Evolutionary conservation across 2,797 vertebrate genomes (phyloP), one percentile per base, ranked within the genome.

Genomic region (Mallotus villosus): DNA sequence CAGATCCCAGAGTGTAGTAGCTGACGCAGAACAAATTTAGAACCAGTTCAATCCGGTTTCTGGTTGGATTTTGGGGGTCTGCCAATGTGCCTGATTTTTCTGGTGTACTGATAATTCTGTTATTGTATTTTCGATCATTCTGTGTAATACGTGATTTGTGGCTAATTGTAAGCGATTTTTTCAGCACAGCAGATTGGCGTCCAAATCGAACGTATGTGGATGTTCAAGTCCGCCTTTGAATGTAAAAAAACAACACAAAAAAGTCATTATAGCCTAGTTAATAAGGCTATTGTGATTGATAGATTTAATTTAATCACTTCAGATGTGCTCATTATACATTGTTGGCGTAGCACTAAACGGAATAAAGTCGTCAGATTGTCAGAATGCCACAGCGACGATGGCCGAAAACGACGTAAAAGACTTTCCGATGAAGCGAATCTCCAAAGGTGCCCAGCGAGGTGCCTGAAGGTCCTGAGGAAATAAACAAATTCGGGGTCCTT

Each of bases 381-480:
- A 32, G 19, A 3, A 21, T 72, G 68, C 62, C 74, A 74, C 77
- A 76, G 70, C 55, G 64, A 76, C 27, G 24, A 79, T 76, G 89
- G 85, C 84, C n/a, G 78, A 21, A 53, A 16, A n/a, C 17, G 49
- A 51, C 49, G 49, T 51, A 14, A 51, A 0, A 22, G 19, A 3
- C 67, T 79, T 81, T 8, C 17, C 24, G 4, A 17, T 34, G 32
- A 34, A 34, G 7, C 32, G 32, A 34, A 34, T 34, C 32, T 34
- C 7, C 34, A 60, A 6, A 60, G 81, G 0, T 82, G 89, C 71
- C 84, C 83, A 17, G 14, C 1, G 34, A 29, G 69, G 19, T 86
- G 92, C 92, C 92, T 90, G 91, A 84, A 84, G 91, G 92, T 89
- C 91, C 89, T 90, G 0, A 34, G 71, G 88, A 90, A 87, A 92